Base-by-base conservation (phyloP, 1,140 invertebrate species). In the Trichonephila clavipes region DNA sequence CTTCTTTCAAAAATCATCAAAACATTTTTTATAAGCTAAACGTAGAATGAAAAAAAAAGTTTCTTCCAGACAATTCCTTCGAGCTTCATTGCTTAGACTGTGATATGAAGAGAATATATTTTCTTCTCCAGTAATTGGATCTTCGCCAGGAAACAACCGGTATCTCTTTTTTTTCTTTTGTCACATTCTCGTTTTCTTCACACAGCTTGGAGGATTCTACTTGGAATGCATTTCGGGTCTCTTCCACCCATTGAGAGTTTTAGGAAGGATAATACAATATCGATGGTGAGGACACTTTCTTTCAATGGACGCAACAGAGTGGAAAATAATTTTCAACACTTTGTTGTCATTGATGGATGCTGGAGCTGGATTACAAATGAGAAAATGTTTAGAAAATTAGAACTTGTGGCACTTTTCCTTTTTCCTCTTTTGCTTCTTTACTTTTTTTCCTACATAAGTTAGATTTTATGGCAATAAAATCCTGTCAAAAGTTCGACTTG, bases 341-440 rank as follows among this genome's bases (percentile, higher is more conserved):
- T 34, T 28, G 34, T 62, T 90, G 89, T 64, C 89, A 83, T 61
- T 90, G 89, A 90, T 82, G 89, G 89, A 90, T 90, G 72, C n/a
- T 40, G 62, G 77, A 61, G 10, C 34, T 40, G 66, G 89, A 82
- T 90, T 83, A 82, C 18, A 82, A 44, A 82, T 59, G 66, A 81
- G 19, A 90, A 90, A 51, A 90, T 61, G 77, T 24, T 51, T 19
- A n/a, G n/a, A 83, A 90, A 62, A 82, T 28, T 58, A 34, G 89
- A 83, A 62, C 61, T 59, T 40, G 72, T 61, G 12, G 12, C 12
- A 28, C 18, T 24, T 21, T 85, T 24, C 18, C 58, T 85, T 24
- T 40, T 40, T 51, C 7, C 51, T 51, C 7, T 51, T 51, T 51
- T 51, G 7, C 51, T 1, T 12, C 10, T 51, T 12, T 51, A 51